phyloP scores from a whole-genome alignment of 2,113 vertebrate genomes.

The Chionodraco myersi region DNA sequence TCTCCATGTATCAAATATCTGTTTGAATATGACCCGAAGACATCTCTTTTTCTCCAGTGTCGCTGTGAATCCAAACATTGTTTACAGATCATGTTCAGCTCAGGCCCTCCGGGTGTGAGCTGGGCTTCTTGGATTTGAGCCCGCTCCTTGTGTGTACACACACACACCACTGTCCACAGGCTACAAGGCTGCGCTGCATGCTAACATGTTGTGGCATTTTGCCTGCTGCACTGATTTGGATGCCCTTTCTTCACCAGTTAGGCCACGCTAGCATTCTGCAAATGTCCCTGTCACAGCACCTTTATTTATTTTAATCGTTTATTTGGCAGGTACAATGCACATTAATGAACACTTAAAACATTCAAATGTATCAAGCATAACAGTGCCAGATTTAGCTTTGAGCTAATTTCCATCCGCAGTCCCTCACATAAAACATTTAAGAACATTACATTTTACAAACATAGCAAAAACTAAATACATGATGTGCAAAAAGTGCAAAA shows the following conservation, averaged over 20 bases:
- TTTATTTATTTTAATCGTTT: no score
- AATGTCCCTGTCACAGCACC: neutral
- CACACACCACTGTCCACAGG: slow-evolving; percentile 51
- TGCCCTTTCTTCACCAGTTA: slow-evolving; percentile 24
- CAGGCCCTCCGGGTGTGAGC: slow-evolving; percentile 22
- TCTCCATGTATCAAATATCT: neutral
- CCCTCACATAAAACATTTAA: no score
- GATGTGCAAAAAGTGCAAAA: no score
- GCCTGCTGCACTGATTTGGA: slow-evolving; percentile 51
- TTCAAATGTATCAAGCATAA: no score
- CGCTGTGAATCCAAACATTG: slow-evolving; percentile 30
- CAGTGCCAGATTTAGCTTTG: no score
- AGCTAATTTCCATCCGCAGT: no score
- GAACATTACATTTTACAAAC: no score
- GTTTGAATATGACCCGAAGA: slow-evolving; percentile 6
- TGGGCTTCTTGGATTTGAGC: slow-evolving; percentile 46
- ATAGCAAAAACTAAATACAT: no score
- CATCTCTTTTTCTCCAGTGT: slow-evolving; percentile 25
- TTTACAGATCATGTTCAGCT: slow-evolving; percentile 25
- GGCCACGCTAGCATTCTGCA: slow-evolving; percentile 1
- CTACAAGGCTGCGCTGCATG: slow-evolving; percentile 62
- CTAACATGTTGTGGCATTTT: slow-evolving; percentile 65
- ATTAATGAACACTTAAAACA: no score
- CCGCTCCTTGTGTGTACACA: slow-evolving; percentile 43
- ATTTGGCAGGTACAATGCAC: no score